A percentile compares a stretch with the other conserved stretches of the same genome.
These are phyloP conservation scores for Strix aluco DNA, from an alignment of 2,113 vertebrate genomes.

Conservation along the genomic window DNA sequence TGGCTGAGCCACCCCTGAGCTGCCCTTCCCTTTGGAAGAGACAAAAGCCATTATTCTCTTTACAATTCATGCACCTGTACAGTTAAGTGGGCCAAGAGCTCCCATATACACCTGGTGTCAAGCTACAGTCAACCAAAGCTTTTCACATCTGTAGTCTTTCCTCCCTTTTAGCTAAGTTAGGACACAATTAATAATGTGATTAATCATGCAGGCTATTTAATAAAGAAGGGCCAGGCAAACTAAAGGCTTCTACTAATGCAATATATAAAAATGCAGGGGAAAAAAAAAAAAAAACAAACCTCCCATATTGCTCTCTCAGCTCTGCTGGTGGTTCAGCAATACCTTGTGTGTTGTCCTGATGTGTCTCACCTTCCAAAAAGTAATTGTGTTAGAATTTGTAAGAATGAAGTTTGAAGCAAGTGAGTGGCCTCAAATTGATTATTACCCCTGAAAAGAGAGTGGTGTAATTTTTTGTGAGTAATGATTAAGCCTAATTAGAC, in stretches of 20 bases:
- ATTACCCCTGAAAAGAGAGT: neutral
- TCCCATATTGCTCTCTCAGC: neutral
- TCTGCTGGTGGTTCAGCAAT: neutral
- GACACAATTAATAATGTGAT: neutral
- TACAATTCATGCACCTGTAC: fast-evolving
- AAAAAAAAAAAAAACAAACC: too few relatives aligned
- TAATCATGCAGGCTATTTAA: neutral
- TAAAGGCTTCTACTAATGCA: neutral
- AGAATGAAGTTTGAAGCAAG: neutral
- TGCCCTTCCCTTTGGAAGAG: too few relatives aligned
- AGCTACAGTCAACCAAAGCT: neutral
- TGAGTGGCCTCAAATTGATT: neutral
- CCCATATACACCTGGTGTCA: too few relatives aligned
- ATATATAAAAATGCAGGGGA: neutral
- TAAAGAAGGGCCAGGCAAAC: neutral
- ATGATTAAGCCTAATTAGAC: neutral
- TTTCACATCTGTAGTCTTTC: neutral
- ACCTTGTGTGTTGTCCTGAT: neutral
- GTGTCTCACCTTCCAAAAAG: neutral
- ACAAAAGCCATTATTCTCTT: neutral
- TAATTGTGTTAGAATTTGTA: neutral
- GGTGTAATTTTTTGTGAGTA: neutral
- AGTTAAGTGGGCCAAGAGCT: neutral
- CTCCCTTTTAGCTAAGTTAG: neutral
- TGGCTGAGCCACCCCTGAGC: neutral